phyloP scores from a whole-genome alignment of 92 coral and sea anemone species.

The Palythoa grandis region DNA sequence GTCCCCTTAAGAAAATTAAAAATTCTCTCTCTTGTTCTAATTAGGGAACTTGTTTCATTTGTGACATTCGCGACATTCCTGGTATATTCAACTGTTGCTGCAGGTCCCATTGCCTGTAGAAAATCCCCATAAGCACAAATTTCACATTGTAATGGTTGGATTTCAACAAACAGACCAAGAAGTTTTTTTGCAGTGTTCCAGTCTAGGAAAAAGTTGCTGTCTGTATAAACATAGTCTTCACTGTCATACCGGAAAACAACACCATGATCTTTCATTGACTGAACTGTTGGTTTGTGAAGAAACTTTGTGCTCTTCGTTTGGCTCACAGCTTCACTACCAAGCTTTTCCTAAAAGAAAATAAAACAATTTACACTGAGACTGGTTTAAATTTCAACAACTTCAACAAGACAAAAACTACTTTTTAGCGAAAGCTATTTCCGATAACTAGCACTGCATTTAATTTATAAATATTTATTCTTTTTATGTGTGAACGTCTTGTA shows the following conservation, averaged over 20 bases:
- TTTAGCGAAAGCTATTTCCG: too few species aligned
- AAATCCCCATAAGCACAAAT: conserved; percentile 97
- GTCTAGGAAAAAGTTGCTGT: conserved; percentile 66
- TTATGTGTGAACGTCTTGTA: too few species aligned
- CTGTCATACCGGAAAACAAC: conserved; percentile 62
- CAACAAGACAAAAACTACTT: too few species aligned
- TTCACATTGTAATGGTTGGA: conserved; percentile 86
- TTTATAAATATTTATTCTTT: too few species aligned
- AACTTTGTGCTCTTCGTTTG: conserved; percentile 81
- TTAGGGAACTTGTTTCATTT: conserved; percentile 75
- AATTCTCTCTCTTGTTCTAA: conserved; percentile 81
- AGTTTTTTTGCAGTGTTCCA: conserved; percentile 53
- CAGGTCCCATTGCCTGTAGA: conserved; percentile 90
- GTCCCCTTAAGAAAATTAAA: conserved; percentile 89
- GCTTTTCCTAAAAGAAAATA: background rate
- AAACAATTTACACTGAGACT: background rate
- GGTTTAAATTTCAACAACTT: too few species aligned
- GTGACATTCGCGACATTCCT: conserved; percentile 92
- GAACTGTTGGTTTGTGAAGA: conserved; percentile 89
- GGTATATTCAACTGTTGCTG: conserved; percentile 78
- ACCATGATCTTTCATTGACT: conserved; percentile 77
- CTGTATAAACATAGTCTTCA: conserved; percentile 89
- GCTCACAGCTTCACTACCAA: conserved; percentile 42
- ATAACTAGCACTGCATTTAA: too few species aligned
- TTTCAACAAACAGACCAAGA: conserved; percentile 38